A percentile compares a stretch with the other conserved stretches of the same genome.
phyloP scores from a whole-genome alignment of 2,888 invertebrate species.

The Crioceris asparagi region DNA sequence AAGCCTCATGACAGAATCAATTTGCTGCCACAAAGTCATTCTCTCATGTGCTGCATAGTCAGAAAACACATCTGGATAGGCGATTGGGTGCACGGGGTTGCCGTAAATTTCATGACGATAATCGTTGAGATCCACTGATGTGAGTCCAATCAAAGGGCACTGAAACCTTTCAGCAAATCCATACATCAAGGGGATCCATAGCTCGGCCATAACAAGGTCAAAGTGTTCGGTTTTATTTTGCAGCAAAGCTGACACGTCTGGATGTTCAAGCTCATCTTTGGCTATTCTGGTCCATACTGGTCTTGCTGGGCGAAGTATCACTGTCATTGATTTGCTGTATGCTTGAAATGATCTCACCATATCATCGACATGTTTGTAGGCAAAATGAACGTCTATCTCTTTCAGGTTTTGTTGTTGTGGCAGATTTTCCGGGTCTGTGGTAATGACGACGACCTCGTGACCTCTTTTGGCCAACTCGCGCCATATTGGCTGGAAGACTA shows the following conservation, averaged over 20 bases:
- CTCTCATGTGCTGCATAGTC: conserved; percentile 18
- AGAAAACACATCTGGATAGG: conserved; percentile 29
- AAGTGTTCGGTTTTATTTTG: too few relatives aligned
- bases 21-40: conserved; percentile 26
- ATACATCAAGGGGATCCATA: conserved; percentile 23
- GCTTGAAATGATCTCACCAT: too few relatives aligned
- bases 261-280: too few relatives aligned
- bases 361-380: conserved; percentile 27
- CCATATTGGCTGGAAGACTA: conserved; percentile 38
- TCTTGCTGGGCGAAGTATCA: too few relatives aligned
- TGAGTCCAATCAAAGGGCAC: conserved; percentile 30
- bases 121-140: conserved; percentile 27
- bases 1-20: conserved; percentile 19
- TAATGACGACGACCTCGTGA: conserved; percentile 40
- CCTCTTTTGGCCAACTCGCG: conserved; percentile 38
- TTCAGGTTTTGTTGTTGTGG: too few relatives aligned
- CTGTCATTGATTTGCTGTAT: too few relatives aligned
- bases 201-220: conserved; percentile 32
- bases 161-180: conserved; percentile 29
- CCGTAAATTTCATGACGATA: conserved; percentile 27
- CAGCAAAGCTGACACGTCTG: too few relatives aligned
- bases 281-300: too few relatives aligned
- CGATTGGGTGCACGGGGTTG: conserved; percentile 30
- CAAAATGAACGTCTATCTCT: conserved; percentile 34
- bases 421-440: conserved; percentile 36